Evolutionary conservation across 2,888 invertebrate species (phyloP).

Genomic region (Chloroclystis v-ata): DNA sequence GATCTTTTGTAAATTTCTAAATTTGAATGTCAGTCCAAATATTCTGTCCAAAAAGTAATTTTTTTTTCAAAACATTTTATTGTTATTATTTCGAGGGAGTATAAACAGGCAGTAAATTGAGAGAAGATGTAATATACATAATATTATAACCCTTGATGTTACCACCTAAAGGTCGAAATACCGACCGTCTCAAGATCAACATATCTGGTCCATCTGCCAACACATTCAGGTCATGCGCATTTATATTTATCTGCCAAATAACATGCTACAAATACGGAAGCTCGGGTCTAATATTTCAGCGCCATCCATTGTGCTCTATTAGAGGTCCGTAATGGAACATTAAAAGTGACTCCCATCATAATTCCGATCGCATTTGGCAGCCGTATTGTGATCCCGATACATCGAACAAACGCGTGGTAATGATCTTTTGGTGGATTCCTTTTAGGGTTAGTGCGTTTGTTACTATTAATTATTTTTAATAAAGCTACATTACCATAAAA

Average conservation of each 20-base stretch:
- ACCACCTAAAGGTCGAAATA: background rate
- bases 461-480: no score
- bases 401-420: slow-evolving; percentile 70
- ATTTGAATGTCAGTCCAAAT: no score
- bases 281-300: slow-evolving; percentile 44
- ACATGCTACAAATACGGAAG: slow-evolving; percentile 37
- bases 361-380: slow-evolving; percentile 69
- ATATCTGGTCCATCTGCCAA: background rate
- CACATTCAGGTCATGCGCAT: background rate
- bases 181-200: background rate
- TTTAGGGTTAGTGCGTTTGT: slow-evolving; percentile 25
- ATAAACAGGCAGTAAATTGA: no score
- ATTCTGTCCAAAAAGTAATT: no score
- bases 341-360: slow-evolving; percentile 66
- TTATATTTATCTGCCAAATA: background rate
- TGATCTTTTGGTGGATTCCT: slow-evolving; percentile 39
- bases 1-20: no score
- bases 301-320: slow-evolving; percentile 52
- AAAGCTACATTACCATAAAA: no score
- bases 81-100: no score
- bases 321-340: slow-evolving; percentile 54
- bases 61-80: no score
- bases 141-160: no score
- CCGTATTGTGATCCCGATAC: slow-evolving; percentile 68
- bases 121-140: no score